Percentiles rank a stretch among this genome's conserved stretches.
phyloP scores from a whole-genome alignment of 2,888 invertebrate species.

The Scaeva pyrastri region DNA sequence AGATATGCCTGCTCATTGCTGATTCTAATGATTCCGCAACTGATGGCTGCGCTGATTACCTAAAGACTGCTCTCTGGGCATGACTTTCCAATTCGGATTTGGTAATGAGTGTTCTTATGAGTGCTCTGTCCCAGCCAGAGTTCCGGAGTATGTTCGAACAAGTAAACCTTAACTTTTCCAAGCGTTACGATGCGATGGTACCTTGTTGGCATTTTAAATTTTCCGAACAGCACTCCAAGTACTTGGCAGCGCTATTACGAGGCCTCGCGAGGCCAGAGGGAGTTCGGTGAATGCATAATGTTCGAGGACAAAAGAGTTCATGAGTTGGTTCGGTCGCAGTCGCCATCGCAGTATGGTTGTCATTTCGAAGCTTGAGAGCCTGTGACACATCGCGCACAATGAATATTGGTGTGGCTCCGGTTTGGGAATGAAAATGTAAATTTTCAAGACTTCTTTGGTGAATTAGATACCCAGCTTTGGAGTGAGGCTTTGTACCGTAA shows the following conservation, averaged over 20 bases:
- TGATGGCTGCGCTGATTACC: slow-evolving; percentile 70
- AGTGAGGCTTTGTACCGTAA: slow-evolving; percentile 56
- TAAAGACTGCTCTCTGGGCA: slow-evolving; percentile 53
- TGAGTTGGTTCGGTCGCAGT: slow-evolving; percentile 19
- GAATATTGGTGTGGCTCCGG: slow-evolving; percentile 44
- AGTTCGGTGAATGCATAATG: slow-evolving; percentile 52
- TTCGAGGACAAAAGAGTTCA: slow-evolving; percentile 64
- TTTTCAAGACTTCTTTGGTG: slow-evolving; percentile 51
- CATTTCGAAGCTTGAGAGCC: background rate
- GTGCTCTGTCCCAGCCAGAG: slow-evolving; percentile 21
- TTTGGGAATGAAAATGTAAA: slow-evolving; percentile 25
- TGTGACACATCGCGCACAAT: slow-evolving; percentile 62
- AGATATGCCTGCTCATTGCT: slow-evolving; percentile 51
- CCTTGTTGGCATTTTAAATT: slow-evolving; percentile 48
- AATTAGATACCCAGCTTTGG: slow-evolving; percentile 57
- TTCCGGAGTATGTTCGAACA: slow-evolving; percentile 44
- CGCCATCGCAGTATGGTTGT: slow-evolving; percentile 8
- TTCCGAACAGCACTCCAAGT: background rate
- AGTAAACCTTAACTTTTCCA: slow-evolving; percentile 25
- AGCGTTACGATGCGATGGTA: background rate
- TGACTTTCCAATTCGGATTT: slow-evolving; percentile 56
- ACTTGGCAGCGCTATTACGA: slow-evolving; percentile 17
- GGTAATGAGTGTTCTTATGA: slow-evolving; percentile 31
- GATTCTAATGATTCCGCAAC: slow-evolving; percentile 66
- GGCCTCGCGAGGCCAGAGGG: slow-evolving; percentile 31